Base-by-base conservation (phyloP, 2,888 invertebrate species). In the Vesta saturnalis region DNA sequence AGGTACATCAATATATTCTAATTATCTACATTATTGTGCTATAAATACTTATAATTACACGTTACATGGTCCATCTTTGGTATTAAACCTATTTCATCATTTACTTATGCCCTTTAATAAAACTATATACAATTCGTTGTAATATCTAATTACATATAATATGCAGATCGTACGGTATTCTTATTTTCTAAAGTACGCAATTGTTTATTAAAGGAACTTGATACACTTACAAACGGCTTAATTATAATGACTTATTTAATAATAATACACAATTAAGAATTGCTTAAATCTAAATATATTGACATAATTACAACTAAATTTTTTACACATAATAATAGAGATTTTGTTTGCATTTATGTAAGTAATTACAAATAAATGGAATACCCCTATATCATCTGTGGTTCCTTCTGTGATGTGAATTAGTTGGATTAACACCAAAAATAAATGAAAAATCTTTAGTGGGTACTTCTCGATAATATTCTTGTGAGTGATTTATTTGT, bases 401-500 rank as follows among this genome's bases (percentile, higher is more conserved):
- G 54, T 65, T 62, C 49, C 59, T 60, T 52, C 60, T 60, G 6
- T 57, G 30, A 52, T 54, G 49, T 12, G 62, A 39, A 59, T 75
- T 74, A 74, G 10, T 49, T 1, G 47, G 46, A 49, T 75, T 78
- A 65, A 77, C 72, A 14, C 80, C 81, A 69, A 82, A 82, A 63
- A 82, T 76, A 72, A 78, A 80, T 12, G 78, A 79, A 23, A 81
- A 75, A 69, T 82, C 81, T 64, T 81, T 78, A 39, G 74, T 72
- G 0, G 80, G 80, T 3, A 81, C 72, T 49, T 81, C 74, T 66
- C 81, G 76, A 74, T 81, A 81, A 69, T 79, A 79, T 49, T 72
- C 59, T 68, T 60, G 59, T 16, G 66, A 65, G 52, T 67, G 72
- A 18, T 62, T 62, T 14, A 71, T 65, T 15, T 69, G 69, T 22